Evolutionary conservation across 2,113 vertebrate species (phyloP).

Genomic region (Dromaius novaehollandiae): DNA sequence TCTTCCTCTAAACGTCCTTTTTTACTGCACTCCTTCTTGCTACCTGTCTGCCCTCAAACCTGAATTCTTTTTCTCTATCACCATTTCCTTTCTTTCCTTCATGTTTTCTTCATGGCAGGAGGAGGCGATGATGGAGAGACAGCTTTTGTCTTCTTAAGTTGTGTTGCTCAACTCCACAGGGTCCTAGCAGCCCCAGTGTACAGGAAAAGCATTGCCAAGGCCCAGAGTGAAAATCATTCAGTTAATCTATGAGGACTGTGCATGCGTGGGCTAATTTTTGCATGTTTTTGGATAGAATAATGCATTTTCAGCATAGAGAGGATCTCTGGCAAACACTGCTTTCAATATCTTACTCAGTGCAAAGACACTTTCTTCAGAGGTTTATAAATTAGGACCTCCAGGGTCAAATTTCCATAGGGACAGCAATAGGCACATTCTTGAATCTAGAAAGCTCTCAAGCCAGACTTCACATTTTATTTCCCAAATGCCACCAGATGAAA

Average conservation of each 20-base stretch:
- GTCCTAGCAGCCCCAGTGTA: neutral
- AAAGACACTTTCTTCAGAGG: neutral
- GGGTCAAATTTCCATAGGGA: neutral
- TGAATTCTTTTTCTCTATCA: neutral
- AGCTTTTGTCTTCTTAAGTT: neutral
- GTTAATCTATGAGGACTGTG: neutral
- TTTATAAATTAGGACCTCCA: neutral
- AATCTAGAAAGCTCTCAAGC: neutral
- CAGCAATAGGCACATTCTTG: neutral
- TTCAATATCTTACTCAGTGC: neutral
- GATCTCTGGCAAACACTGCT: neutral
- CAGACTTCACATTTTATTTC: neutral
- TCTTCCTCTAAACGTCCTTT: neutral
- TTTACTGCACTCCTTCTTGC: neutral
- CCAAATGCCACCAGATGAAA: neutral
- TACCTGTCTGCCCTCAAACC: neutral
- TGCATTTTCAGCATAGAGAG: neutral
- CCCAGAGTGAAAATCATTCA: neutral
- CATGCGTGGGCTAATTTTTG: neutral
- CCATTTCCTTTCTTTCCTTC: neutral
- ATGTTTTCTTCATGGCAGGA: neutral
- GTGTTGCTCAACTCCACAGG: neutral
- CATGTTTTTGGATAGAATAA: neutral
- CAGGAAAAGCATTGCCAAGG: neutral
- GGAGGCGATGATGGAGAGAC: fast-evolving